Evolutionary conservation across 2,888 invertebrate genomes (phyloP), one percentile per base, ranked within the genome.

Genomic region (Bombylius discolor): DNA sequence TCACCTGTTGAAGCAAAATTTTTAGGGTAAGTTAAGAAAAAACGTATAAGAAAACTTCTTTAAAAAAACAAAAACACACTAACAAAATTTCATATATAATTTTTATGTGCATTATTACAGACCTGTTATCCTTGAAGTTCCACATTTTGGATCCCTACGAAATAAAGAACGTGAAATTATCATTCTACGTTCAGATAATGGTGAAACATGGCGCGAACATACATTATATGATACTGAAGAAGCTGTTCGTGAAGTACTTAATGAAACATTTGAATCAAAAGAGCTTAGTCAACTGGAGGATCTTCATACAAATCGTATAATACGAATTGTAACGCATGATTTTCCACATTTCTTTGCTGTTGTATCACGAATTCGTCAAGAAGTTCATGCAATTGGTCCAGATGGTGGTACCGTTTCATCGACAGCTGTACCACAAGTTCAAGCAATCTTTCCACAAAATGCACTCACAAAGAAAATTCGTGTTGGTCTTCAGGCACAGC

Each of bases 381-480:
- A 99, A 75, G 92, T 96, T 56, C 95, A 96, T 75, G 88, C 89
- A 59, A 94, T 99, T 63, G 99, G 98, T 4, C 91, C 95, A 0
- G 97, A 97, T 68, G 99, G 99, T 54, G 98, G 98, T 54, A 93
- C 96, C 65, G 88, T 99, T 58, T 91, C 92, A 64, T 96, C 96
- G 50, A 86, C 88, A 64, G 84, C 97, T 61, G 95, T 98, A 55
- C 92, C 95, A 5, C 87, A 93, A 75, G 85, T 85, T 4, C 84
- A 85, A 65, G 83, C 85, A 7, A 79, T 82, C 62, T 98, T 99
- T 81, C 98, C 98, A 31, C 85, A 92, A 47, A 89, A 90, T 63
- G 96, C 99, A 47, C 82, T 99, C 51, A 99, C 97, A n/a, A 99
- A 99, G 78, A 94, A 95, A 74, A 99, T 99, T 76, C 89, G 93